phyloP scores from a whole-genome alignment of 2,888 invertebrate genomes.

The Phragmatobia fuliginosa region DNA sequence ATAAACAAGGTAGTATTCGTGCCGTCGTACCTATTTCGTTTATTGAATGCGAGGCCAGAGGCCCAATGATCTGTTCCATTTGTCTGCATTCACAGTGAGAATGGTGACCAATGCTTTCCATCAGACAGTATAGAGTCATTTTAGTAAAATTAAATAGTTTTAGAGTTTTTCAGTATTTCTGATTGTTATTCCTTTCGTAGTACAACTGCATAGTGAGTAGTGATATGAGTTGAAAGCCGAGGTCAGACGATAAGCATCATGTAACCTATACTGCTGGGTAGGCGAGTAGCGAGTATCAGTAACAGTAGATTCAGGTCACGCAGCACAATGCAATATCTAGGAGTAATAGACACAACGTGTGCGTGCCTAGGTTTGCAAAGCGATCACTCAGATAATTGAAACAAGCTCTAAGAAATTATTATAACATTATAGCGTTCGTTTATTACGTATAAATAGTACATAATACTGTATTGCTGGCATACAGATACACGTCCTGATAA shows the following conservation, averaged over 20 bases:
- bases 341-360: background rate
- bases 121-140: too few species aligned
- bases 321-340: background rate
- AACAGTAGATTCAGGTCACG: background rate
- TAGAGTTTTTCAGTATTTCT: background rate
- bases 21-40: too few species aligned
- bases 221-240: background rate
- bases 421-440: background rate
- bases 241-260: background rate
- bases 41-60: too few species aligned
- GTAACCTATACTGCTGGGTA: background rate
- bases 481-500: too few species aligned
- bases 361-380: background rate
- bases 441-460: background rate
- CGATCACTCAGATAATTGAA: background rate
- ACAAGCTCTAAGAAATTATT: background rate
- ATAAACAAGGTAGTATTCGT: too few species aligned
- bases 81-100: too few species aligned
- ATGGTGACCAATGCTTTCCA: too few species aligned
- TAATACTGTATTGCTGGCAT: background rate
- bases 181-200: background rate
- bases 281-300: background rate
- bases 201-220: background rate
- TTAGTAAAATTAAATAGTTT: too few species aligned
- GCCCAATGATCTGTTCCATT: too few species aligned